These are phyloP conservation scores for Chiroxiphia lanceolata DNA, from an alignment of 2,797 vertebrate genomes.

Conservation along the genomic window DNA sequence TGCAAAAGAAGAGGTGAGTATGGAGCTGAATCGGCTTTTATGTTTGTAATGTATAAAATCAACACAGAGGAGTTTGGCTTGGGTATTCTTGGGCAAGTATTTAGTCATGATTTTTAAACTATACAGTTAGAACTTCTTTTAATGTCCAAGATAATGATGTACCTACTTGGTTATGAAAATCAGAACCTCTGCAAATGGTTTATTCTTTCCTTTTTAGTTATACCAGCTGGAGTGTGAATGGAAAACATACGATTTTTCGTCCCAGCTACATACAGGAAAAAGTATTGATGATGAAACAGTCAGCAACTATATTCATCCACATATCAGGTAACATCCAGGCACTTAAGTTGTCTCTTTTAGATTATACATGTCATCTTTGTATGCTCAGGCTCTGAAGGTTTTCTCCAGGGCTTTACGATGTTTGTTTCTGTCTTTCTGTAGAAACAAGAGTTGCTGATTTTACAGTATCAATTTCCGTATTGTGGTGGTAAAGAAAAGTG, in stretches of 20 bases:
- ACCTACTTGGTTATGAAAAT: background rate
- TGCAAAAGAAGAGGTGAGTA: constrained; percentile 87
- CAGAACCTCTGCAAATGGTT: background rate
- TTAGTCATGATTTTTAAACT: background rate
- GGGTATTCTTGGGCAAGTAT: background rate
- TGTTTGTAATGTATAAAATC: background rate
- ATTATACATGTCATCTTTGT: background rate
- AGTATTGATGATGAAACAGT: constrained; percentile 84
- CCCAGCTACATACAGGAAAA: constrained; percentile 86
- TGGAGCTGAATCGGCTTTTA: background rate
- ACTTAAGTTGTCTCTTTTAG: background rate
- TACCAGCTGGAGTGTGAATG: constrained; percentile 88
- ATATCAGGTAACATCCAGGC: constrained; percentile 81
- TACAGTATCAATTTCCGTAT: background rate
- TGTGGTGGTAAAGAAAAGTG: background rate
- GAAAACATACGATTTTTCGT: constrained; percentile 84
- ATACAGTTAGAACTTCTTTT: background rate
- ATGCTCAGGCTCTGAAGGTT: background rate
- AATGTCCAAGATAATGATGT: background rate
- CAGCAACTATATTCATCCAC: constrained; percentile 86
- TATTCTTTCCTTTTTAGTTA: constrained; percentile 77
- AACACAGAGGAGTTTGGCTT: background rate
- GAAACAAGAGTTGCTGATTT: background rate
- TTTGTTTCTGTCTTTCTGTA: background rate
- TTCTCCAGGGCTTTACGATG: background rate